Evolutionary conservation across 2,797 vertebrate species (phyloP).

Genomic region (Delichon dasypus): DNA sequence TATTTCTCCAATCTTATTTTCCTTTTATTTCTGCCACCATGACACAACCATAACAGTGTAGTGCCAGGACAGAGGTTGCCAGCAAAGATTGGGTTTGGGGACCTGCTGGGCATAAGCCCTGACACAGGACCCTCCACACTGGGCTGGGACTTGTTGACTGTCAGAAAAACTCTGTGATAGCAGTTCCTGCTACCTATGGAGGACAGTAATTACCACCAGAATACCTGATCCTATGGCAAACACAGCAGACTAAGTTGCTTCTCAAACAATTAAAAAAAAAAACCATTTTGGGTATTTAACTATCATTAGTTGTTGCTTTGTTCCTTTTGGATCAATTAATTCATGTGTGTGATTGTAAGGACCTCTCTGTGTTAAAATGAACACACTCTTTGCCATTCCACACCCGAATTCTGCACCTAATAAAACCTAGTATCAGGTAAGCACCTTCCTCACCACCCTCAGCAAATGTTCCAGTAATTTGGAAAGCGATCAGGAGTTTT

Average conservation of each 20-base stretch:
- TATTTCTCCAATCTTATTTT: neutral
- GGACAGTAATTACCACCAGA: neutral
- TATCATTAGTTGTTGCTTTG: neutral
- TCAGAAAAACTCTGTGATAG: neutral
- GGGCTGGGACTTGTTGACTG: neutral
- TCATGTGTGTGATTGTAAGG: neutral
- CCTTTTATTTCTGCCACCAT: neutral
- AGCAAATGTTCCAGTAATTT: neutral
- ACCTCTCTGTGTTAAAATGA: neutral
- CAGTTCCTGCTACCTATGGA: neutral
- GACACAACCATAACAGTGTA: neutral
- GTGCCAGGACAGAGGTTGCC: neutral
- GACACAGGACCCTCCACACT: neutral
- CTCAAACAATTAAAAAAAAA: neutral
- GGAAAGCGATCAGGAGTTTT: neutral
- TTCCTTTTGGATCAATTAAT: neutral
- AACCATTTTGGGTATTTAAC: neutral
- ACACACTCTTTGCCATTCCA: neutral
- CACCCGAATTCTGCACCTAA: neutral
- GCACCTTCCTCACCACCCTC: neutral
- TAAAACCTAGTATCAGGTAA: neutral
- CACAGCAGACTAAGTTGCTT: neutral
- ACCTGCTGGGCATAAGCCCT: neutral
- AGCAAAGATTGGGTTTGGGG: neutral
- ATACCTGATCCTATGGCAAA: neutral